These are phyloP conservation scores for Xenentodon cancila DNA, from an alignment of 2,797 vertebrate genomes.

Conservation along the genomic window DNA sequence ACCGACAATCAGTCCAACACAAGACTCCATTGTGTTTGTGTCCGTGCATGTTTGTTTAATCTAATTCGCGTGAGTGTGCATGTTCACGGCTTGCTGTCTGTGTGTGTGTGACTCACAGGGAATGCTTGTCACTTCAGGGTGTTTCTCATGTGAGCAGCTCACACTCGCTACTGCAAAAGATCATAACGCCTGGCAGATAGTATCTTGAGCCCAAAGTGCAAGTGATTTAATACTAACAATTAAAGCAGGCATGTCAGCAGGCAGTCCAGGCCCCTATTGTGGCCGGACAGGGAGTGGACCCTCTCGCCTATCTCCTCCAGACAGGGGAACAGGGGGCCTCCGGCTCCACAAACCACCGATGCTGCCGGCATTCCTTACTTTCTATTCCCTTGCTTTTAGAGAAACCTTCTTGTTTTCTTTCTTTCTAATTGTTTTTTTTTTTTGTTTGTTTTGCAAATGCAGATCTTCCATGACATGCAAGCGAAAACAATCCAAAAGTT, in stretches of 20 bases:
- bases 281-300: conserved; percentile 81
- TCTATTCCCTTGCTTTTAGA: conserved; percentile 25
- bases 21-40: conserved; percentile 80
- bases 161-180: conserved; percentile 82
- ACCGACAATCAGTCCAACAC: conserved; percentile 80
- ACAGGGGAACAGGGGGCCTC: conserved; percentile 60
- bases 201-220: conserved; percentile 86
- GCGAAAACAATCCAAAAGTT: conserved; percentile 12
- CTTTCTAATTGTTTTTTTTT: not conserved
- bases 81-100: conserved; percentile 22
- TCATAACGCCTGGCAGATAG: conserved; percentile 85
- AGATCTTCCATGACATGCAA: conserved; percentile 5
- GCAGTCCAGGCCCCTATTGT: conserved; percentile 85
- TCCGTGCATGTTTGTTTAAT: conserved; percentile 37
- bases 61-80: conserved; percentile 35
- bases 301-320: conserved; percentile 84
- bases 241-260: conserved; percentile 89
- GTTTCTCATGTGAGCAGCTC: conserved; percentile 45
- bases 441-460: conserved; percentile 10
- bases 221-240: conserved; percentile 90
- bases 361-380: conserved; percentile 45
- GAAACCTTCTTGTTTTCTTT: conserved; percentile 8
- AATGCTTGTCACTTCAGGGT: conserved; percentile 38
- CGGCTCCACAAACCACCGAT: conserved; percentile 51
- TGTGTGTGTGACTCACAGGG: conserved; percentile 15